phyloP scores from a whole-genome alignment of 1,140 invertebrate species.

The Cotesia glomerata region DNA sequence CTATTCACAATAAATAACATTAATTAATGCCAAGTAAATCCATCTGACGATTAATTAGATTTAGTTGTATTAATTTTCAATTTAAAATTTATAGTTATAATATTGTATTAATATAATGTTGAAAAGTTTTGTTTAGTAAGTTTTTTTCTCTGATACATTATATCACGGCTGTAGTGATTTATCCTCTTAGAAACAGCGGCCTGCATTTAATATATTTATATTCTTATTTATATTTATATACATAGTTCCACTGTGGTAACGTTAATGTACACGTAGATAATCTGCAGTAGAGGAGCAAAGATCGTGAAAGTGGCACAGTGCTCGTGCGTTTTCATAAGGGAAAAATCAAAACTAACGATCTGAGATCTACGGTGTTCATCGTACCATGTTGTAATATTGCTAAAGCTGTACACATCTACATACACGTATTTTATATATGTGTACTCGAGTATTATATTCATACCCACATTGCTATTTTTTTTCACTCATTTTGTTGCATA shows the following conservation, averaged over 20 bases:
- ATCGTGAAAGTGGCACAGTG: conserved; percentile 39
- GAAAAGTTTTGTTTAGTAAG: too few species aligned
- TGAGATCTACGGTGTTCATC: conserved; percentile 29
- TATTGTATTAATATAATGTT: too few species aligned
- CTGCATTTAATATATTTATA: neutral
- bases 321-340: conserved; percentile 22
- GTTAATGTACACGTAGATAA: neutral
- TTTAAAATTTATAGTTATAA: neutral
- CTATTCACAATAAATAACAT: conserved; percentile 6
- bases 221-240: neutral
- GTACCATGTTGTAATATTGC: conserved; percentile 3
- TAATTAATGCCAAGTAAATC: conserved; percentile 1
- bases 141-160: neutral
- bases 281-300: conserved; percentile 21
- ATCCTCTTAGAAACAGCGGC: neutral
- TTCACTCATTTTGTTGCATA: too few species aligned
- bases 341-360: conserved; percentile 39
- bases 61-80: conserved; percentile 1
- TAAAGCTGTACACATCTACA: neutral
- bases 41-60: conserved; percentile 4
- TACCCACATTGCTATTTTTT: too few species aligned
- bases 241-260: neutral
- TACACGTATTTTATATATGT: too few species aligned
- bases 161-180: neutral
- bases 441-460: too few species aligned